Evolutionary conservation across 2,113 vertebrate genomes (phyloP), one percentile per base, ranked within the genome.

Genomic region (Ptychochromis oligacanthus): DNA sequence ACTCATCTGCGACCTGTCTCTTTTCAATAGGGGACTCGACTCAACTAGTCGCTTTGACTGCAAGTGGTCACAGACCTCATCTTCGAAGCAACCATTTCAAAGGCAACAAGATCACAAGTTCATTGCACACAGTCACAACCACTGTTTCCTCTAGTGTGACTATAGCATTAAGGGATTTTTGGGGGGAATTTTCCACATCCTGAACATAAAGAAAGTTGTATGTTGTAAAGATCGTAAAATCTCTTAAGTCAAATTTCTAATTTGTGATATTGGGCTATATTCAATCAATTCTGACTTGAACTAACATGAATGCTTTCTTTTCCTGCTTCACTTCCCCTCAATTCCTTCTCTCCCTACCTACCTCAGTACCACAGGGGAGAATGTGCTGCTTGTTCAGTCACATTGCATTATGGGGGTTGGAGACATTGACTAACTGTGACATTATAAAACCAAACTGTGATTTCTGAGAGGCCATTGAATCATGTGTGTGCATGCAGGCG

Each of bases 391-490:
- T 89, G 89, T 93, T 88, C 91, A 89, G 85, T 92, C 89, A 89
- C 89, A 88, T 77, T 87, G 85, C 82, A 93, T 94, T 91, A 94
- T 87, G 81, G 78, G 81, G 77, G 57, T 60, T 84, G 86, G 92
- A 93, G 88, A 94, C 91, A 87, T 75, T 89, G 91, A 93, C 93
- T 93, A 93, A 92, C 89, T 92, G 93, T 95, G 95, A 95, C 94
- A 95, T 95, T 96, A 95, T 95, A 95, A 96, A 96, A 95, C 91
- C 85, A 91, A 92, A 94, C 93, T 91, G 91, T 91, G 93, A 94
- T 93, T 94, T 94, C 89, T 93, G 90, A 87, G 88, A 91, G 91
- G 87, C 90, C 88, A 91, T 81, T 92, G 83, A 92, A 89, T 86
- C 15, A 80, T 70, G 82, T 81, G 80, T 40, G 82, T 82, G 49